Evolutionary conservation across 1,140 invertebrate species (phyloP), one percentile per base, ranked within the genome.

Genomic region (Lepidotrigona ventralis): DNA sequence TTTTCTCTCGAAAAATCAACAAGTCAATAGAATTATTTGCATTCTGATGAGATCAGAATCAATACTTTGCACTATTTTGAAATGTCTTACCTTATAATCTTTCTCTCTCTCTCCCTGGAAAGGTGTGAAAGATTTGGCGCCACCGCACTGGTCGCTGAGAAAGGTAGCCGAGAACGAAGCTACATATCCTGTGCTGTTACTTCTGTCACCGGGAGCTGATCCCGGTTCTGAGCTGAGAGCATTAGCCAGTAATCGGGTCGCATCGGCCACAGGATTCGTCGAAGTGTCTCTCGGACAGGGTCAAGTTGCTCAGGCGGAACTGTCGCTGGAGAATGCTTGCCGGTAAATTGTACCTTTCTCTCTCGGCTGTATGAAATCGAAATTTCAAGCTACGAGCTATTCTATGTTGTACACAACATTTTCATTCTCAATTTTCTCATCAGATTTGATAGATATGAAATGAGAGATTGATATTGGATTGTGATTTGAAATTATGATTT

Each of bases 221-320:
- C 97, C 97, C 9, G 96, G 96, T 21, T 95, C 96, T 46, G 97
- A 98, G 92, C 90, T 97, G 1, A 94, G 95, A 83, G 95, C 96
- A 64, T 88, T 98, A 23, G 95, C 96, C 1, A 81, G 85, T 2
- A 91, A 93, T 73, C 87, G 91, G 54, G 86, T 91, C 39, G 90
- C 90, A 33, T 83, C 86, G 3, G 84, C 92, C 29, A 69, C 81
- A 21, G 94, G 90, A 69, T 93, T 94, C 80, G 83, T 90, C 19
- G 92, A 97, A 95, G 95, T 97, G 77, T 96, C 97, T 21, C 95
- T 97, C 93, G 97, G 97, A 66, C 96, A 97, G 93, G 97, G 96
- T 56, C 93, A 94, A 85, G 89, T 94, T 2, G 79, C 29, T 39
- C 96, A 97, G 91, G 95, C 95, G 74, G 96, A 96, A 89, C 90